Evolutionary conservation across 2,888 invertebrate species (phyloP).

Genomic region (Calephelis perditalis): DNA sequence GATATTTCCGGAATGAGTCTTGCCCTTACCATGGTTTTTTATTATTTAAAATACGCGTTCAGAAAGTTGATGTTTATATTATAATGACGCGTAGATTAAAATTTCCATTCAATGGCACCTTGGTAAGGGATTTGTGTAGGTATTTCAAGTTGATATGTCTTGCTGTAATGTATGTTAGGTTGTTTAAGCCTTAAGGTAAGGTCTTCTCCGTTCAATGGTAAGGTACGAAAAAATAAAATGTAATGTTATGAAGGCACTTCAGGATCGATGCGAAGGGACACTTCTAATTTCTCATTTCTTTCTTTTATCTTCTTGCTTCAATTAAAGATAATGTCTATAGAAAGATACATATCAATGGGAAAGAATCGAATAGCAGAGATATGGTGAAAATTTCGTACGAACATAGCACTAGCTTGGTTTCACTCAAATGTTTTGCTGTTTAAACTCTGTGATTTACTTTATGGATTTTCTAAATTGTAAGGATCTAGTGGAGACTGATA

Average conservation of each 20-base stretch:
- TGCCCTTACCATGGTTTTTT: conserved; percentile 39
- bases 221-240: conserved; percentile 50
- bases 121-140: conserved; percentile 42
- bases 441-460: conserved; percentile 76
- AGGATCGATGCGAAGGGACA: conserved; percentile 71
- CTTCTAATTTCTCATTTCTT: conserved; percentile 50
- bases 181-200: conserved; percentile 52
- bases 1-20: conserved; percentile 44
- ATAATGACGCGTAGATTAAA: conserved; percentile 28
- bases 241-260: conserved; percentile 60
- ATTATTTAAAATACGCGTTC: conserved; percentile 25
- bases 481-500: conserved; percentile 78
- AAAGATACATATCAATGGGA: conserved; percentile 73
- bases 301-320: conserved; percentile 54
- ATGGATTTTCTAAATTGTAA: conserved; percentile 76
- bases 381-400: conserved; percentile 47
- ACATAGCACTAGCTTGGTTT: conserved; percentile 51
- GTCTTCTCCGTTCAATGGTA: conserved; percentile 63
- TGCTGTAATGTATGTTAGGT: conserved; percentile 62
- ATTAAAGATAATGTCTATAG: conserved; percentile 57
- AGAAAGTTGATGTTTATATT: conserved; percentile 23
- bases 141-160: conserved; percentile 55
- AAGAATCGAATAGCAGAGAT: conserved; percentile 58
- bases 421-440: conserved; percentile 72
- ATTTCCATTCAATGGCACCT: conserved; percentile 26